These are phyloP conservation scores for Aradus depressus DNA, from an alignment of 2,888 invertebrate genomes.

Conservation along the genomic window DNA sequence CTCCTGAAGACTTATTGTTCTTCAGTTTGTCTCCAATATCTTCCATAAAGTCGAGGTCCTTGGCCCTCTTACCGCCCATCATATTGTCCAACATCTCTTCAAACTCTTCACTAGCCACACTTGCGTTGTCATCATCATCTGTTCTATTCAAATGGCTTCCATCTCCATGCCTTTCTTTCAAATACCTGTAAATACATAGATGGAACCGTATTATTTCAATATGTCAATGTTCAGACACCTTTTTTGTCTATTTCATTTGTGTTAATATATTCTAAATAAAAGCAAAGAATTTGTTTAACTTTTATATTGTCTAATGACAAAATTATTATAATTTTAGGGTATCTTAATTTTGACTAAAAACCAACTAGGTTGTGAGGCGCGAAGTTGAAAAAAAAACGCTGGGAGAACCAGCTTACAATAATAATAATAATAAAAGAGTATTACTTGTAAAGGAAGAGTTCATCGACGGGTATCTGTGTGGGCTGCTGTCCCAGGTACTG, in stretches of 20 bases:
- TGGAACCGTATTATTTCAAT: neutral
- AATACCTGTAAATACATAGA: constrained; percentile 41
- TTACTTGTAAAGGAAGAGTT: constrained; percentile 68
- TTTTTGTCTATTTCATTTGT: too few relatives aligned
- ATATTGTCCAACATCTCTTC: constrained; percentile 51
- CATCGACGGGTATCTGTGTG: constrained; percentile 77
- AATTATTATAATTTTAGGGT: too few relatives aligned
- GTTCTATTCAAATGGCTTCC: constrained; percentile 17
- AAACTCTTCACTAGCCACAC: constrained; percentile 68
- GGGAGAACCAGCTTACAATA: too few relatives aligned
- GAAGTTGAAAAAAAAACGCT: too few relatives aligned
- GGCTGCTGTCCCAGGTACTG: constrained; percentile 56
- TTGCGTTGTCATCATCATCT: constrained; percentile 52
- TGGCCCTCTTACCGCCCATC: constrained; percentile 39
- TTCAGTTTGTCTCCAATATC: constrained; percentile 37
- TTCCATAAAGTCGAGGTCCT: constrained; percentile 51
- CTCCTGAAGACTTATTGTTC: constrained; percentile 34
- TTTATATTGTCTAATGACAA: too few relatives aligned
- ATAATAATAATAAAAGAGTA: too few relatives aligned
- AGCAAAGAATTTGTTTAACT: too few relatives aligned
- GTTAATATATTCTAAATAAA: too few relatives aligned
- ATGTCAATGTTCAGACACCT: too few relatives aligned
- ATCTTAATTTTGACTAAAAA: too few relatives aligned
- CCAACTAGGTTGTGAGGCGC: too few relatives aligned
- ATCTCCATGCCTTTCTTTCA: constrained; percentile 36